Percentiles rank a stretch among this genome's conserved stretches.
Evolutionary conservation across 2,888 invertebrate species (phyloP).

Genomic region (Hyalella azteca): DNA sequence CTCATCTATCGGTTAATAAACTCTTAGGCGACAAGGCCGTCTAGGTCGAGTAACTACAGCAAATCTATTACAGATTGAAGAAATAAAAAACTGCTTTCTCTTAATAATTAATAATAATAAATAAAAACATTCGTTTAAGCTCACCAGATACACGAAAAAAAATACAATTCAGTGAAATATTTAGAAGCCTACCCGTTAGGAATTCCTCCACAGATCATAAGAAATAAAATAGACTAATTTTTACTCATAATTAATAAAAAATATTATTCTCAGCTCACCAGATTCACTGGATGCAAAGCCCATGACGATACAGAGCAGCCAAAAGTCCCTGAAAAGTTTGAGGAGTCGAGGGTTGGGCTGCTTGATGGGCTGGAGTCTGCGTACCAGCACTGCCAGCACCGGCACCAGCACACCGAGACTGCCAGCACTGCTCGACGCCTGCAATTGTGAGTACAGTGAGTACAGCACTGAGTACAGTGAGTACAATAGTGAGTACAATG

Average conservation of each 20-base stretch:
- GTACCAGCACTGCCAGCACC: conserved; percentile 89
- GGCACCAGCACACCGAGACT: conserved; percentile 97
- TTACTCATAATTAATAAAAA: not conserved
- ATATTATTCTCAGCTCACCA: conserved; percentile 64
- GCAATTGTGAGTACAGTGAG: conserved; percentile 61
- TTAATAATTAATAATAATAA: too few relatives aligned
- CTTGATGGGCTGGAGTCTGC: conserved; percentile 85
- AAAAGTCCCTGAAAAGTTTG: conserved; percentile 98
- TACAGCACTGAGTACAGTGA: too few relatives aligned
- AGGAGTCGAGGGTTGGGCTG: conserved; percentile 89
- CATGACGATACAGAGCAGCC: conserved; percentile 99
- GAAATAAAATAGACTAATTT: not conserved
- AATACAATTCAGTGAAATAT: not conserved
- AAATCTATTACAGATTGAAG: too few relatives aligned
- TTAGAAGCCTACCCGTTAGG: not conserved
- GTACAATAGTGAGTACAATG: too few relatives aligned
- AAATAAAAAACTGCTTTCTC: too few relatives aligned
- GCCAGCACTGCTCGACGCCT: conserved; percentile 94
- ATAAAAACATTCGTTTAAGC: too few relatives aligned
- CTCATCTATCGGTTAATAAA: too few relatives aligned
- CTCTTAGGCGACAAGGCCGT: too few relatives aligned
- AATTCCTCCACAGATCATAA: not conserved
- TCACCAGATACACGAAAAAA: too few relatives aligned
- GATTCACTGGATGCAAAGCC: conserved; percentile 89
- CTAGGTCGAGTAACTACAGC: too few relatives aligned